Base-by-base conservation (phyloP, 2,113 vertebrate species). In the Phalacrocorax brasilianus region DNA sequence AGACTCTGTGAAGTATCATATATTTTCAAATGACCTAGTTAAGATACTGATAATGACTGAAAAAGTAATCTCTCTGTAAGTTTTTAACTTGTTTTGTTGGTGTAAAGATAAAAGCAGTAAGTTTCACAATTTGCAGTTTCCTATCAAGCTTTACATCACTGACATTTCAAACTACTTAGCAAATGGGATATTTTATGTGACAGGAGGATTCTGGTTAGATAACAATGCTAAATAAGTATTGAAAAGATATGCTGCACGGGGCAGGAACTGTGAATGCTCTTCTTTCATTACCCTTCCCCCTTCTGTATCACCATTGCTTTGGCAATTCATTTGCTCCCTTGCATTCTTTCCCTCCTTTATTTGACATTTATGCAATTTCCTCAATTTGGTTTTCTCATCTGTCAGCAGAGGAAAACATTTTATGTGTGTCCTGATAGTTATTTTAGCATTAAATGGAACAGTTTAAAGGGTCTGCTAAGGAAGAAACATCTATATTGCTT, bases 11-110 rank as follows among this genome's bases (percentile, higher is more conserved):
- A 97, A 97, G 96, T 93, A 94, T 71, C 56, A 49, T 88, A 74
- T 66, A 65, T 97, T 95, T 97, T 94, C 93, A 84, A 89, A 88
- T 94, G 91, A 94, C 97, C 94, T 93, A 97, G 91, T 97, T 97
- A 96, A 91, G 78, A 78, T 78, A 66, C 89, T 92, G 74, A 81
- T 92, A 90, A 96, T 72, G 94, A 90, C 93, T 95, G 93, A 8
- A 91, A 85, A 88, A 78, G 87, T 81, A 81, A 86, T 94, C 87
- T 85, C 89, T 85, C 59, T 80, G 6, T 63, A 93, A 95, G 88
- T 90, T 95, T 92, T 68, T 90, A 88, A 89, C 93, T 96, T 96
- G 78, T 96, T 93, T 78, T 75, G 71, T 88, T 91, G 76, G 91
- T 93, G 75, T 88, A 95, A 87, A 97, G 93, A 95, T 92, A 96